Evolutionary conservation across 2,113 vertebrate species (phyloP).

Genomic region (Oryzias melastigma): DNA sequence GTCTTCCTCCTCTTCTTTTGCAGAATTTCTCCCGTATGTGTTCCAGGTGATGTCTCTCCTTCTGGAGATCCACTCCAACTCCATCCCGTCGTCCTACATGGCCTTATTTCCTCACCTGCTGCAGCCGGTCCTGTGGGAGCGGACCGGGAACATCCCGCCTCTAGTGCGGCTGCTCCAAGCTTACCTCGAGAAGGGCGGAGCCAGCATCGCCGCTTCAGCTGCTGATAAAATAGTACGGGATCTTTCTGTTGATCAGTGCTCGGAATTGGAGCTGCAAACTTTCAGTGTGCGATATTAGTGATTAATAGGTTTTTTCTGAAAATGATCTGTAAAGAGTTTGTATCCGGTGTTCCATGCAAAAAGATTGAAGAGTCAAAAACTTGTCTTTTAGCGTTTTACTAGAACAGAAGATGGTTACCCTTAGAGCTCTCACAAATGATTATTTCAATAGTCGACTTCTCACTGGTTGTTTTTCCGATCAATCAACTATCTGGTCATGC

Average conservation of each 20-base stretch:
- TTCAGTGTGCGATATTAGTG: too few species aligned
- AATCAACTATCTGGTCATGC: too few species aligned
- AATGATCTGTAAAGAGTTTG: too few species aligned
- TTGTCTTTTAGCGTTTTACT: too few species aligned
- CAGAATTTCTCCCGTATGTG: constrained; percentile 98
- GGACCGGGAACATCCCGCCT: constrained; percentile 95
- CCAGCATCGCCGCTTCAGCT: constrained; percentile 84
- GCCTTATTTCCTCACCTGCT: constrained; percentile 95
- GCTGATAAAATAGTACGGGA: constrained; percentile 93
- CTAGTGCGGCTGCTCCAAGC: constrained; percentile 95
- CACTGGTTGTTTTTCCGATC: too few species aligned
- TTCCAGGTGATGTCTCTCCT: constrained; percentile 99
- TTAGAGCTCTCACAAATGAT: too few species aligned
- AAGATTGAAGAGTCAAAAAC: too few species aligned
- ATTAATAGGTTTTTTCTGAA: too few species aligned
- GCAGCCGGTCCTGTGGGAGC: constrained; percentile 94
- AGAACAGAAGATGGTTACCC: too few species aligned
- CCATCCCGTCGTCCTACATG: constrained; percentile 93
- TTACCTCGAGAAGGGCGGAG: constrained; percentile 88
- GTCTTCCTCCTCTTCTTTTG: constrained; percentile 18
- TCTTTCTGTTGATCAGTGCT: background rate
- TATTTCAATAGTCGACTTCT: too few species aligned
- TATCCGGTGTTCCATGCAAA: too few species aligned
- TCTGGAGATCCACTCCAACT: constrained; percentile 91
- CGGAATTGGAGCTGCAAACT: too few species aligned